phyloP scores from a whole-genome alignment of 2,113 vertebrate genomes.

The Callaeas wilsoni region DNA sequence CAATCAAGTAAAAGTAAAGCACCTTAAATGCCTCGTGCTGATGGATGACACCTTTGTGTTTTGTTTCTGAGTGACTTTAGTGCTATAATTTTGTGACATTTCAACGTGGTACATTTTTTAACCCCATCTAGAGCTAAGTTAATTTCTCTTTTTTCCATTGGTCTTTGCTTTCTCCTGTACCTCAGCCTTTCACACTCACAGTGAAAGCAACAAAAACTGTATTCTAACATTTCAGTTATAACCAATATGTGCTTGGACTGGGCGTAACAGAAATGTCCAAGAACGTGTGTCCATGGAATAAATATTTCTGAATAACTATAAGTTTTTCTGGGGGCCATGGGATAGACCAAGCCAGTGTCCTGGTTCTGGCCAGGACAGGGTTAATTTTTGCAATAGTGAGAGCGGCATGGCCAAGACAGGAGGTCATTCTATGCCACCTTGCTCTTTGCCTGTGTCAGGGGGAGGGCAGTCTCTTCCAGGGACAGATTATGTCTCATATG shows the following conservation, averaged over 20 bases:
- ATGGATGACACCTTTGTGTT: background rate
- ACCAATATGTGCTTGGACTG: background rate
- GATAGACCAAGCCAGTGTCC: background rate
- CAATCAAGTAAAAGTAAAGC: background rate
- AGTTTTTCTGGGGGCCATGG: background rate
- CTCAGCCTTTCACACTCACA: background rate
- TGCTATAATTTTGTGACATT: background rate
- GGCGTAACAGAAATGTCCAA: background rate
- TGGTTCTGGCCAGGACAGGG: background rate
- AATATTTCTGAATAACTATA: background rate
- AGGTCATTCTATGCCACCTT: background rate
- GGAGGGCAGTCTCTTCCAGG: background rate
- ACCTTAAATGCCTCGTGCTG: background rate
- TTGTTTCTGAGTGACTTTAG: background rate
- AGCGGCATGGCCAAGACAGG: background rate
- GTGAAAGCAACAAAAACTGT: background rate
- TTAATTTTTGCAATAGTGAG: background rate
- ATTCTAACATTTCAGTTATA: background rate
- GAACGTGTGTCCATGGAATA: background rate
- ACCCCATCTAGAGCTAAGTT: background rate
- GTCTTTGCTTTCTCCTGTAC: background rate
- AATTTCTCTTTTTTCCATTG: background rate
- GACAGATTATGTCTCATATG: background rate
- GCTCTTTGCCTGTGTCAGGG: background rate
- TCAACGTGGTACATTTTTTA: background rate